These are phyloP conservation scores for Sinocyclocheilus anshuiensis DNA, from an alignment of 2,113 vertebrate genomes.

Conservation along the genomic window DNA sequence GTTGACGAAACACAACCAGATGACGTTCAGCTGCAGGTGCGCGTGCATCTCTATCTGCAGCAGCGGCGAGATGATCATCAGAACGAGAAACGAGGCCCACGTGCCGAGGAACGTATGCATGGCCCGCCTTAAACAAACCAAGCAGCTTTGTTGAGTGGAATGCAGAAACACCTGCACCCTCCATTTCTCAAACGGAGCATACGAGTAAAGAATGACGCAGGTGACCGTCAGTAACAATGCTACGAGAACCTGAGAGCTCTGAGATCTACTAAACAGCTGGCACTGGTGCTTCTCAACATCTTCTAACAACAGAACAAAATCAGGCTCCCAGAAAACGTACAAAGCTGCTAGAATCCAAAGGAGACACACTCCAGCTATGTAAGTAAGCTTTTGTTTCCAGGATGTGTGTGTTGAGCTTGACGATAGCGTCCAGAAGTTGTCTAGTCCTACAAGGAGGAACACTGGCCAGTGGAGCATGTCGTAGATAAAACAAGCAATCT, in stretches of 20 bases:
- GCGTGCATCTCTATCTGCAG: constrained; percentile 75
- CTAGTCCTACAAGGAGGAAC: constrained; percentile 70
- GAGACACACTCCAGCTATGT: constrained; percentile 55
- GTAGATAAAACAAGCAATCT: constrained; percentile 75
- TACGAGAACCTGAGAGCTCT: constrained; percentile 70
- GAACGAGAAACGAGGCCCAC: constrained; percentile 78
- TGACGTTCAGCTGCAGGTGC: constrained; percentile 82
- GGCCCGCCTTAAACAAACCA: constrained; percentile 68
- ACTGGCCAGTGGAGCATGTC: constrained; percentile 76
- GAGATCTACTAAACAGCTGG: constrained; percentile 68
- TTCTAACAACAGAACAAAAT: constrained; percentile 58
- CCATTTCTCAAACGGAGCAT: not conserved
- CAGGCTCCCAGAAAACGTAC: constrained; percentile 68
- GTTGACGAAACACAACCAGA: constrained; percentile 86
- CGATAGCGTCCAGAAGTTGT: constrained; percentile 72
- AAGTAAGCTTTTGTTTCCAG: constrained; percentile 60
- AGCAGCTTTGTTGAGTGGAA: constrained; percentile 28
- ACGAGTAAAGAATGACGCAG: constrained; percentile 53
- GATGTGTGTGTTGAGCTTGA: constrained; percentile 41
- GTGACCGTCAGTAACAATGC: constrained; percentile 67
- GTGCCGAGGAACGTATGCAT: constrained; percentile 77
- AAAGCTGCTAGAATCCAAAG: constrained; percentile 72
- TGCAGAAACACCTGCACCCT: not conserved
- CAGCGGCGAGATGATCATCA: constrained; percentile 71
- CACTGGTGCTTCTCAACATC: constrained; percentile 64